These are phyloP conservation scores for Zeus faber DNA, from an alignment of 2,113 vertebrate species.

Conservation along the genomic window DNA sequence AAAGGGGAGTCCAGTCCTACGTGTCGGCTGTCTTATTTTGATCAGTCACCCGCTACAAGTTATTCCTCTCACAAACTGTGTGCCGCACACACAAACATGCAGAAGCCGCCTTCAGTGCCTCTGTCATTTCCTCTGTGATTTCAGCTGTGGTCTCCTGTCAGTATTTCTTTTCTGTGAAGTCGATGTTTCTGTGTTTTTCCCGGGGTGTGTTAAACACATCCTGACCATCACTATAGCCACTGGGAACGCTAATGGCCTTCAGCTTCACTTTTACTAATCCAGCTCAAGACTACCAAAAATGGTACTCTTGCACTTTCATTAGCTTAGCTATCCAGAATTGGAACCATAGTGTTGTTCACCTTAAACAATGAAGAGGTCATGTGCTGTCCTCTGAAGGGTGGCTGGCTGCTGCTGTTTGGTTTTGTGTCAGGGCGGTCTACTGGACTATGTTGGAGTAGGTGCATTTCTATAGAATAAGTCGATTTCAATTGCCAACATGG, in stretches of 20 bases:
- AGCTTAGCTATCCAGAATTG: background rate
- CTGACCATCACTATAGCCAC: background rate
- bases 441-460: constrained; percentile 37
- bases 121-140: background rate
- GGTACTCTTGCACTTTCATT: background rate
- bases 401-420: constrained; percentile 9
- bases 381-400: background rate
- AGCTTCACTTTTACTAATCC: background rate
- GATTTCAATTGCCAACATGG: constrained; percentile 52
- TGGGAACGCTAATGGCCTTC: background rate
- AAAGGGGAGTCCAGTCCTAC: constrained; percentile 21
- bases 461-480: constrained; percentile 51
- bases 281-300: background rate
- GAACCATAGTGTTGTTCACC: background rate
- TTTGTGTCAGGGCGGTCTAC: constrained; percentile 23
- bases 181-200: constrained; percentile 7
- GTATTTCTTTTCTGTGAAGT: constrained; percentile 8
- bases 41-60: background rate
- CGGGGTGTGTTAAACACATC: constrained; percentile 10
- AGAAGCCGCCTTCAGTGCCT: background rate
- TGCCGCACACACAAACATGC: too few relatives aligned
- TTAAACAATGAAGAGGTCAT: background rate
- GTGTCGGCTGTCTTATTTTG: constrained; percentile 18
- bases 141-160: constrained; percentile 9
- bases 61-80: too few relatives aligned